Evolutionary conservation across 1,140 invertebrate species (phyloP).

Genomic region (Thalassaphorura encarpata): DNA sequence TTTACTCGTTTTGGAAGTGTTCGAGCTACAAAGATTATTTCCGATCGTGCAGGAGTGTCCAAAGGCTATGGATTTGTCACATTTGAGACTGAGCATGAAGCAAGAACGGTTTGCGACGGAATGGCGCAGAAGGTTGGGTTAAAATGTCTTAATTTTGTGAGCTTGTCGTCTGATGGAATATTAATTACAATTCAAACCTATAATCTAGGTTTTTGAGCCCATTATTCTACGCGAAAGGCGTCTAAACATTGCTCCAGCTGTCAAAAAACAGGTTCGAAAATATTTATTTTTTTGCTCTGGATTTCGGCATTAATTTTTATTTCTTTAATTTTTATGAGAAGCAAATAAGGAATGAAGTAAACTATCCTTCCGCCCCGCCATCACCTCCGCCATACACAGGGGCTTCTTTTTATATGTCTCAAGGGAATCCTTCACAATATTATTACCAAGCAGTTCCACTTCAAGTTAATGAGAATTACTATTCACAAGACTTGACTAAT

Average conservation of each 20-base stretch:
- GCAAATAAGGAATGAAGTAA: no score
- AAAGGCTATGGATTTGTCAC: conserved; percentile 95
- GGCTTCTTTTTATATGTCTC: no score
- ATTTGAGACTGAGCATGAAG: conserved; percentile 84
- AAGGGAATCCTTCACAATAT: no score
- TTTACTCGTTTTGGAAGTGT: conserved; percentile 82
- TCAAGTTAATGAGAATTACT: no score
- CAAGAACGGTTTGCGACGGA: conserved; percentile 50
- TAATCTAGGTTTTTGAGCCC: conserved; percentile 23
- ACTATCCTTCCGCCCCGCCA: no score
- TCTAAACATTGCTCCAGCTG: conserved; percentile 80
- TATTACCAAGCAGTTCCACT: no score
- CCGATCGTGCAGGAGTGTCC: conserved; percentile 82
- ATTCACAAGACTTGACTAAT: no score
- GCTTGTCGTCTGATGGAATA: no score
- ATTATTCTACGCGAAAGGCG: conserved; percentile 60
- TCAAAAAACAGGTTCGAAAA: conserved; percentile 60
- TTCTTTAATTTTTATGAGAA: no score
- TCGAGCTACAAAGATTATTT: conserved; percentile 87
- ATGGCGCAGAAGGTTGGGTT: conserved; percentile 22
- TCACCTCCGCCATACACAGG: no score
- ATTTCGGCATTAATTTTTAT: not conserved
- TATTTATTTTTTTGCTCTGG: not conserved
- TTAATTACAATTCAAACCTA: no score
- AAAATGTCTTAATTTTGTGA: no score